These are phyloP conservation scores for Rhorus exstirpatorius DNA, from an alignment of 2,888 invertebrate species.

Conservation along the genomic window DNA sequence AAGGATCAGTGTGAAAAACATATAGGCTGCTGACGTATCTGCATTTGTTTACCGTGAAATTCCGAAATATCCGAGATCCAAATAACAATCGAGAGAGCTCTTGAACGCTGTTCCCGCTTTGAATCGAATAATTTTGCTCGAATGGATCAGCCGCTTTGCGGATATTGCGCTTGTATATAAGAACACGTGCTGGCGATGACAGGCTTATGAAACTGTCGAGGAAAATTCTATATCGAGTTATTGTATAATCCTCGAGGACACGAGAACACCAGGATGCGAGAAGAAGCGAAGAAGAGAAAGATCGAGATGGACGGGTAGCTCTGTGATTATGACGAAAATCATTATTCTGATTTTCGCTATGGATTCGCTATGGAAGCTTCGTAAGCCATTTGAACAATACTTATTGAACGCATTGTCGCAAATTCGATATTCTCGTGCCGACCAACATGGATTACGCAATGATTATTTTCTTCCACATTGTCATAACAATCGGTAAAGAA, in stretches of 20 bases:
- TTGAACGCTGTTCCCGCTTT: slow-evolving; percentile 10
- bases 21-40: background rate
- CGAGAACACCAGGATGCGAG: slow-evolving; percentile 3
- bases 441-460: background rate
- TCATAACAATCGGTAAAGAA: background rate
- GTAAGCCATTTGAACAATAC: background rate
- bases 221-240: slow-evolving; percentile 52
- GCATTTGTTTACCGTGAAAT: background rate
- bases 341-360: no score
- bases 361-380: no score
- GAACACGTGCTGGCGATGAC: slow-evolving; percentile 66
- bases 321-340: slow-evolving; percentile 3
- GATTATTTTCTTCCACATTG: background rate
- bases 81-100: slow-evolving; percentile 5
- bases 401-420: background rate
- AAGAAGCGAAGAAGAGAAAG: slow-evolving; percentile 26
- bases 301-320: slow-evolving; percentile 22
- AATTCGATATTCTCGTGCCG: background rate
- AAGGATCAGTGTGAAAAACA: background rate
- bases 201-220: slow-evolving; percentile 66
- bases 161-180: slow-evolving; percentile 20
- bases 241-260: slow-evolving; percentile 61
- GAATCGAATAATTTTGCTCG: slow-evolving; percentile 42
- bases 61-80: background rate
- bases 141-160: slow-evolving; percentile 55